Percentiles rank a stretch among this genome's conserved stretches.
phyloP scores from a whole-genome alignment of 2,888 invertebrate species.

The Andricus quercusramuli region DNA sequence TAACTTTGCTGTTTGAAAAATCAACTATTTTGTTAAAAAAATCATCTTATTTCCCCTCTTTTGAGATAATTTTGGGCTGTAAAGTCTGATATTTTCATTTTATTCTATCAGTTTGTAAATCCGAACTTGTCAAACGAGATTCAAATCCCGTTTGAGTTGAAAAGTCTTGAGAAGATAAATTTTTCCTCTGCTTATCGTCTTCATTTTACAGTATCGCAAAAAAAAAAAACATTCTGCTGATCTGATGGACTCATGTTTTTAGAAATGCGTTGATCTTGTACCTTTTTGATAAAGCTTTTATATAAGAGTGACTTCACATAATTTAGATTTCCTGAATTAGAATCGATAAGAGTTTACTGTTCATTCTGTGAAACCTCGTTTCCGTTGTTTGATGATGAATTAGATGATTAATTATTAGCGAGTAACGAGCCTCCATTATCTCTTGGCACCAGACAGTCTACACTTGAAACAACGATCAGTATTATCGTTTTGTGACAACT shows the following conservation, averaged over 20 bases:
- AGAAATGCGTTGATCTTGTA: background rate
- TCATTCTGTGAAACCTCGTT: background rate
- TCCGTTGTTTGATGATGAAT: background rate
- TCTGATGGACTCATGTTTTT: background rate
- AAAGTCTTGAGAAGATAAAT: too few species aligned
- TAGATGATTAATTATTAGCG: slow-evolving; percentile 7
- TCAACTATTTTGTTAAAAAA: too few species aligned
- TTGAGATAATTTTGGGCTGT: too few species aligned
- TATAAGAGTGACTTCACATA: background rate
- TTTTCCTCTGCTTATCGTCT: background rate
- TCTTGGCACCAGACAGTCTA: slow-evolving; percentile 28
- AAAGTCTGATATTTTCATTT: too few species aligned
- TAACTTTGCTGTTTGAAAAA: too few species aligned
- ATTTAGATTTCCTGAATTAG: background rate
- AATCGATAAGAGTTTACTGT: background rate
- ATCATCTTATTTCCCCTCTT: too few species aligned
- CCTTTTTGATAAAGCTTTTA: background rate
- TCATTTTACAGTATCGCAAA: background rate
- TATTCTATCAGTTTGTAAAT: too few species aligned
- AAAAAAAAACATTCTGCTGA: background rate
- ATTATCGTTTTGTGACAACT: background rate
- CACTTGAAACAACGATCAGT: background rate
- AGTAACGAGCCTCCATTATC: background rate
- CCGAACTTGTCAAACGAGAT: too few species aligned
- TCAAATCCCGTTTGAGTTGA: too few species aligned